phyloP scores from a whole-genome alignment of 2,888 invertebrate species.

The Drosophila hawaiiensis region DNA sequence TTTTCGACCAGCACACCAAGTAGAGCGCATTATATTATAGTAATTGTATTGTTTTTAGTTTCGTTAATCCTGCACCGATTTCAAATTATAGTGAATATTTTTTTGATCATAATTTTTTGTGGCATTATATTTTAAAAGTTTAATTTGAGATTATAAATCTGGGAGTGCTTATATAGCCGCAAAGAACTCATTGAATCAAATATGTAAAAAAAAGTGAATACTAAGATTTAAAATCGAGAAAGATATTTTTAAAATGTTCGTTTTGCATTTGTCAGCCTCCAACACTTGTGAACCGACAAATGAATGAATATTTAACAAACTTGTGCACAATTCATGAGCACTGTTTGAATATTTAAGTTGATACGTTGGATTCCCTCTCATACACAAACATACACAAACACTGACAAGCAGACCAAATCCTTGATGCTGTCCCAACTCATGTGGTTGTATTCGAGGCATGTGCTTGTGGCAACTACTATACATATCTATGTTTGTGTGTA shows the following conservation, averaged over 20 bases:
- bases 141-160: neutral
- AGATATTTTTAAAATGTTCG: slow-evolving; percentile 31
- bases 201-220: neutral
- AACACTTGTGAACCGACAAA: slow-evolving; percentile 66
- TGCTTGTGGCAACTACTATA: slow-evolving; percentile 9
- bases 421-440: slow-evolving; percentile 6
- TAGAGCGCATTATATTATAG: too few species aligned
- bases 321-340: slow-evolving; percentile 68
- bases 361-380: slow-evolving; percentile 19
- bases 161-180: neutral
- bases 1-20: slow-evolving; percentile 1
- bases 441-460: slow-evolving; percentile 1
- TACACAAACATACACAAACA: slow-evolving; percentile 19
- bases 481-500: neutral
- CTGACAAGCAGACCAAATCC: slow-evolving; percentile 8
- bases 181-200: neutral
- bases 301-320: slow-evolving; percentile 77
- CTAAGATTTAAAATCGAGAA: neutral
- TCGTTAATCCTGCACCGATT: neutral
- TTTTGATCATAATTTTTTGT: neutral
- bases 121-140: neutral
- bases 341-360: slow-evolving; percentile 65
- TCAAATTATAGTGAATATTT: neutral
- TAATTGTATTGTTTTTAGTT: neutral
- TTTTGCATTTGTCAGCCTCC: slow-evolving; percentile 29